Percentiles rank a stretch among this genome's conserved stretches.
These are phyloP conservation scores for Python bivittatus DNA, from an alignment of 2,113 vertebrate genomes.

Conservation along the genomic window DNA sequence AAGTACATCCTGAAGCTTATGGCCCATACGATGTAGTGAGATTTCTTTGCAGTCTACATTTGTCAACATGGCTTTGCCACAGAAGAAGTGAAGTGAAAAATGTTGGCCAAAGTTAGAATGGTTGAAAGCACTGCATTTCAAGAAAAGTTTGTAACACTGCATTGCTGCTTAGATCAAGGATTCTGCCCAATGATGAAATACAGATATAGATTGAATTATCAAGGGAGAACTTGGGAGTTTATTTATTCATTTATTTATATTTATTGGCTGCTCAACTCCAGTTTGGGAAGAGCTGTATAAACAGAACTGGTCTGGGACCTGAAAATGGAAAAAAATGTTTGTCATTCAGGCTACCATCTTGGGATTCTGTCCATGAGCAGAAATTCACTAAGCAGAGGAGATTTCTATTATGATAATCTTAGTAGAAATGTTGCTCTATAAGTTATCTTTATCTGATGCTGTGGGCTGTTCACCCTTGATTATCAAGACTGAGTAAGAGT, in stretches of 20 bases:
- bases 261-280: not conserved
- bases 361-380: not conserved
- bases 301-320: not conserved
- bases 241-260: not conserved
- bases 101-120: not conserved
- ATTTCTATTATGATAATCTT: not conserved
- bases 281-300: not conserved
- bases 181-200: slow-evolving; percentile 32
- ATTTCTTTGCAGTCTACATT: not conserved
- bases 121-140: not conserved
- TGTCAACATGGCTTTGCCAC: not conserved
- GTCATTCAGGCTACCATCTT: not conserved
- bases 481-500: too few relatives aligned
- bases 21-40: not conserved
- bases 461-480: not conserved
- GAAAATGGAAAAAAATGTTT: not conserved
- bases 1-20: not conserved
- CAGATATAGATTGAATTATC: slow-evolving; percentile 2
- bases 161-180: not conserved
- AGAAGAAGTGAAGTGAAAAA: not conserved
- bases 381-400: not conserved
- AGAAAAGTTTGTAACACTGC: slow-evolving; percentile 15
- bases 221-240: not conserved
- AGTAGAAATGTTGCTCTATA: not conserved
- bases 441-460: not conserved